A percentile compares a stretch with the other conserved stretches of the same genome.
phyloP scores from a whole-genome alignment of 2,113 vertebrate genomes.

The Neopipo cinnamomea region DNA sequence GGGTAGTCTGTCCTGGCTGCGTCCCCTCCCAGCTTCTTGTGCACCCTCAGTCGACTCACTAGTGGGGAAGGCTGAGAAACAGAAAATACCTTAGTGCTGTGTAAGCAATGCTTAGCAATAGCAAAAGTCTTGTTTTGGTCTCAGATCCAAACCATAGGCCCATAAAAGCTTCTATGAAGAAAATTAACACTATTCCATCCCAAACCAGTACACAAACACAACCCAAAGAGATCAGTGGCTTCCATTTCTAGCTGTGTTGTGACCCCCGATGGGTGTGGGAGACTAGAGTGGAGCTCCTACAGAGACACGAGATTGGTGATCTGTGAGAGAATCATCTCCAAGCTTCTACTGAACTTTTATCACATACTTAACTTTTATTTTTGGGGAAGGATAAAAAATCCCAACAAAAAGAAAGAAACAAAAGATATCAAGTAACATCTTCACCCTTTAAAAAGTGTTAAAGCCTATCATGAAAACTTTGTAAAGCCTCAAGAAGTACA shows the following conservation, averaged over 20 bases:
- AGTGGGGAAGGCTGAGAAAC: neutral
- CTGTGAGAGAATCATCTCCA: neutral
- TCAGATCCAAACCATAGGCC: neutral
- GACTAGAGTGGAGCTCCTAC: neutral
- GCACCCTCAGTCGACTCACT: neutral
- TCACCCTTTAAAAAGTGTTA: neutral
- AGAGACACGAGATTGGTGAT: neutral
- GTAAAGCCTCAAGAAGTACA: neutral
- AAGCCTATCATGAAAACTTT: neutral
- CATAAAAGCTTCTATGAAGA: neutral
- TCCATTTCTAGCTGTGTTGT: neutral
- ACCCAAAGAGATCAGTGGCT: neutral
- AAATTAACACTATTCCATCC: neutral
- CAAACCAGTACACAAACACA: neutral
- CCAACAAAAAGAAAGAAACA: neutral
- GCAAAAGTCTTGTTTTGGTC: neutral
- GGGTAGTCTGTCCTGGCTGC: accelerated
- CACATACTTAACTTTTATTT: neutral
- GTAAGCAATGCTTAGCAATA: neutral
- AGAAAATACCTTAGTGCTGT: neutral
- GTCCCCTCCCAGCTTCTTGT: neutral
- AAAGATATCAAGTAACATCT: neutral
- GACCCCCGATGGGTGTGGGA: neutral
- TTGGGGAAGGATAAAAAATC: neutral
- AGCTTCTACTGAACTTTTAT: neutral